Evolutionary conservation across 2,113 vertebrate species (phyloP).

Genomic region (Salvator merianae): DNA sequence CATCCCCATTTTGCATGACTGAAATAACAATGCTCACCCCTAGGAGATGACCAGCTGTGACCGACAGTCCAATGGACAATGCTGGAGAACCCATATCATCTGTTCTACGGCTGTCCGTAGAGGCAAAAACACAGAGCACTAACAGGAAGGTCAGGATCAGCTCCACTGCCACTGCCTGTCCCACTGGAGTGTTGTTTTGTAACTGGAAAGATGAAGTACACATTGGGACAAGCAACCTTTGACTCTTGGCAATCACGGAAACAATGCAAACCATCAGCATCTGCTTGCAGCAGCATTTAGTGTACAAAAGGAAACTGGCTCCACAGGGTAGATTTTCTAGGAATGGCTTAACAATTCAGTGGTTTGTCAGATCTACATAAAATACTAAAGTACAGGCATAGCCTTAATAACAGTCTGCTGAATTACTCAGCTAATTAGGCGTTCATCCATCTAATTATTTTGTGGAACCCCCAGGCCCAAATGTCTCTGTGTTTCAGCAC

Average conservation of each 20-base stretch:
- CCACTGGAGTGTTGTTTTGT: constrained; percentile 52
- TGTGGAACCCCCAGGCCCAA: not conserved
- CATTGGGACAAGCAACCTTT: not conserved
- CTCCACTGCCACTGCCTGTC: constrained; percentile 59
- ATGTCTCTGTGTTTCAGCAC: not conserved
- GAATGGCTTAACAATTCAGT: not conserved
- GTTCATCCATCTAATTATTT: not conserved
- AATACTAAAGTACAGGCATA: not conserved
- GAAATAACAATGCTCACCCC: constrained; percentile 54
- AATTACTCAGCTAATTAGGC: constrained; percentile 1
- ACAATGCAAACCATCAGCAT: not conserved
- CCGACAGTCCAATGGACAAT: constrained; percentile 67
- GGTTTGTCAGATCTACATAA: not conserved
- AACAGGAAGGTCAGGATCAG: constrained; percentile 68
- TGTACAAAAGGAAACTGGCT: not conserved
- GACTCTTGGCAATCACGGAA: not conserved
- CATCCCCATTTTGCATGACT: not conserved
- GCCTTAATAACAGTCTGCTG: not conserved
- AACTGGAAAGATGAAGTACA: constrained; percentile 45
- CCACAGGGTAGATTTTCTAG: not conserved
- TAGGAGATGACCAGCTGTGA: constrained; percentile 64
- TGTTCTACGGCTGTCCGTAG: constrained; percentile 55
- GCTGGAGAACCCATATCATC: constrained; percentile 61
- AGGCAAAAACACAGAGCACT: constrained; percentile 68
- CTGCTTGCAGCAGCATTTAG: not conserved